Base-by-base conservation (phyloP, 2,888 invertebrate species). In the Octonoba sinensis region DNA sequence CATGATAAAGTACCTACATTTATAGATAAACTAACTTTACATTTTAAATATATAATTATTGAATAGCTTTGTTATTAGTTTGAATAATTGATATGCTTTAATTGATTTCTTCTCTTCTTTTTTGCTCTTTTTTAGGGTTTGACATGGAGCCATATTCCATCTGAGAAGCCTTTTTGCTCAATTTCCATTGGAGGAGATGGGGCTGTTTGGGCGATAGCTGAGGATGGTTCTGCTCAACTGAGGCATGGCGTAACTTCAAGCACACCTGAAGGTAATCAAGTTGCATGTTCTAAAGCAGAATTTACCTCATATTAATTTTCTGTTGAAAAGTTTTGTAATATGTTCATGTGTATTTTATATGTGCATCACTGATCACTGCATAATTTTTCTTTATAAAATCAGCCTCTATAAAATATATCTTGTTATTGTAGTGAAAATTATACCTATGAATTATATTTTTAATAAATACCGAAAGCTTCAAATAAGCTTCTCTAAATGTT, bases 191-290 rank as follows among this genome's bases (percentile, higher is more conserved):
- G 88, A 85, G 93, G 93, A 84, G 62, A 79, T 54, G 83, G 83
- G 46, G 73, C 86, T 20, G 86, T 94, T 13, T 95, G 95, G 91
- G 96, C 93, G 15, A 92, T 96, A 85, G 95, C 95, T 0, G 92
- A 93, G 86, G 95, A 94, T 89, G 96, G 96, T 51, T 93, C 94
- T 85, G 92, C 94, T 3, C 96, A 93, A 88, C 93, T 93, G 89
- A 91, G 96, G 72, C 92, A 92, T 86, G 94, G 95, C 27, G 93
- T 95, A 6, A 92, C 92, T 36, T 89, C 91, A 15, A 91, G 92
- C 11, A 94, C 95, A 89, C 90, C 85, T 1, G 83, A 65, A 46
- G 81, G 81, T 82, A 79, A 51, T 46, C 51, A 4, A 49, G n/a
- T n/a, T 54, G 54, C 47, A 47, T 47, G 15, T 47, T 47, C 15